A percentile compares a stretch with the other conserved stretches of the same genome.
These are phyloP conservation scores for Drosophila orosa DNA, from an alignment of 1,140 invertebrate genomes.

Conservation along the genomic window DNA sequence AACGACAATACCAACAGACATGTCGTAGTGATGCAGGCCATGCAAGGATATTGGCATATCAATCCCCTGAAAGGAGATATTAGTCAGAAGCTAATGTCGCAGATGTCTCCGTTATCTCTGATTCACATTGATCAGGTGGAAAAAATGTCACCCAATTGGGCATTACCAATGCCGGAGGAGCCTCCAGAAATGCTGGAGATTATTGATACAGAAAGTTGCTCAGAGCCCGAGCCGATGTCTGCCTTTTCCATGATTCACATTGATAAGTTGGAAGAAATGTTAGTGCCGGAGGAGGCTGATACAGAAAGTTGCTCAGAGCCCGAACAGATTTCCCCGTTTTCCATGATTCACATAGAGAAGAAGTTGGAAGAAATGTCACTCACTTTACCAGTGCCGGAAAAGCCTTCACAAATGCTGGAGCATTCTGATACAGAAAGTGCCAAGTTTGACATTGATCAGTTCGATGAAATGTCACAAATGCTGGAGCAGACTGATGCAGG, in stretches of 20 bases:
- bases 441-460: too few species aligned
- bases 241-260: too few species aligned
- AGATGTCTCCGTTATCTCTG: neutral
- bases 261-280: too few species aligned
- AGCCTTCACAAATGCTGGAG: neutral
- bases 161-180: neutral
- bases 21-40: conserved; percentile 72
- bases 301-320: neutral
- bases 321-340: neutral
- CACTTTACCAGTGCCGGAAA: neutral
- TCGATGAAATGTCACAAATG: neutral
- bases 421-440: neutral
- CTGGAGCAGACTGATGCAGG: neutral
- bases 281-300: neutral
- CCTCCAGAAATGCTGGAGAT: neutral
- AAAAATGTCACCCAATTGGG: neutral
- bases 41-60: conserved; percentile 69
- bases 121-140: too few species aligned
- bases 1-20: conserved; percentile 53
- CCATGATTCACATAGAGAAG: neutral
- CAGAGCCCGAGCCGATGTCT: neutral
- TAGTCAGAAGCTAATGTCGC: neutral
- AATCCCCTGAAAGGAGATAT: conserved; percentile 44
- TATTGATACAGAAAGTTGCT: neutral
- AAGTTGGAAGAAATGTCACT: neutral